A percentile compares a stretch with the other conserved stretches of the same genome.
These are phyloP conservation scores for Microtus richardsoni DNA, from an alignment of 2,113 vertebrate species.

Conservation along the genomic window DNA sequence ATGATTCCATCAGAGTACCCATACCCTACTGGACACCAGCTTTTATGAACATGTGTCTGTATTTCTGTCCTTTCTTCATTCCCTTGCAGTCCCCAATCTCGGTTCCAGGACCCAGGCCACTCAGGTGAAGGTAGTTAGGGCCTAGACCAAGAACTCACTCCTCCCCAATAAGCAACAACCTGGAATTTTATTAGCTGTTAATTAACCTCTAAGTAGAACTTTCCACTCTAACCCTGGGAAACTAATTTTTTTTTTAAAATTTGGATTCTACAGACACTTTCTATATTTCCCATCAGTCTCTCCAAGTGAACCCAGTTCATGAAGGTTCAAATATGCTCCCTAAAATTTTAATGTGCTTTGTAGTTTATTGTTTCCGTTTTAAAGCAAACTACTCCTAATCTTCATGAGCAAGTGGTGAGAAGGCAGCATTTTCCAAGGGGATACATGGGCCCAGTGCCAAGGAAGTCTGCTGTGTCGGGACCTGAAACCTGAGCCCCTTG, in stretches of 20 bases:
- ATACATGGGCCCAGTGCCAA: background rate
- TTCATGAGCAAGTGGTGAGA: background rate
- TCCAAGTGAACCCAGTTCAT: background rate
- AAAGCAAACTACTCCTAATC: background rate
- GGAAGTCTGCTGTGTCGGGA: slow-evolving; percentile 3
- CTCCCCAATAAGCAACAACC: background rate
- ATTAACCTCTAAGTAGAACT: background rate
- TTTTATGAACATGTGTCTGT: background rate
- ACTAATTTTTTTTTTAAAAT: background rate
- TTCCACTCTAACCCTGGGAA: background rate
- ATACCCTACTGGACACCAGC: background rate
- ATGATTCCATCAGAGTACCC: background rate
- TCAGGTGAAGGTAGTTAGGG: background rate
- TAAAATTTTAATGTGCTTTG: background rate
- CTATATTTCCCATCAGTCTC: background rate
- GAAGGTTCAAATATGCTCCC: background rate
- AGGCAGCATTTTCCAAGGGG: background rate
- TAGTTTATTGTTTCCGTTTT: background rate
- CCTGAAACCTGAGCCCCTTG: slow-evolving; percentile 77
- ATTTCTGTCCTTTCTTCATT: background rate
- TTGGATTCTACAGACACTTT: background rate
- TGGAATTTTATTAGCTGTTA: background rate
- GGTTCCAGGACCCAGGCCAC: background rate
- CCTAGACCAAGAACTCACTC: background rate
- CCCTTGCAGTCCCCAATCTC: background rate